These are phyloP conservation scores for Pseudonaja textilis DNA, from an alignment of 2,113 vertebrate species.

Conservation along the genomic window DNA sequence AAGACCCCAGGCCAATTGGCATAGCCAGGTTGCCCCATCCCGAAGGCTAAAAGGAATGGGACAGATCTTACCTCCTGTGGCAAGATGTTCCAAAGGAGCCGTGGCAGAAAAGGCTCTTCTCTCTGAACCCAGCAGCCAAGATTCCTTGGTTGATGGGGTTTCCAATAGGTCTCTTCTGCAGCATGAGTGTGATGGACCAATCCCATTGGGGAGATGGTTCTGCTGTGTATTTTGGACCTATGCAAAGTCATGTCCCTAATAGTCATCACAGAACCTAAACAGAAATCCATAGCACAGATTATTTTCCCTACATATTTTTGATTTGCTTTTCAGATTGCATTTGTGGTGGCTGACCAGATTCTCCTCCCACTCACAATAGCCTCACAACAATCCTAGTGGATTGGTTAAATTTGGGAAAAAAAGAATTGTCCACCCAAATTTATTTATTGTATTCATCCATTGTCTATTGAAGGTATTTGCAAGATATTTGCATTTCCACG, in stretches of 20 bases:
- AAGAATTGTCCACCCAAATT: background rate
- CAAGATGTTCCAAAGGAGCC: background rate
- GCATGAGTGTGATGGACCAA: background rate
- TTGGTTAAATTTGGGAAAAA: background rate
- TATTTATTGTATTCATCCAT: background rate
- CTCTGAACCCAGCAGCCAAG: background rate
- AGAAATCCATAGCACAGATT: background rate
- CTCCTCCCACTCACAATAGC: background rate
- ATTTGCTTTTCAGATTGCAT: background rate
- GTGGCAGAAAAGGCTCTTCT: background rate
- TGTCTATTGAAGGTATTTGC: background rate
- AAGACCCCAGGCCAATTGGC: background rate
- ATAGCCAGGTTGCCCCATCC: background rate
- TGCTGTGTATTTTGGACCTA: background rate
- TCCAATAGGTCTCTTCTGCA: background rate
- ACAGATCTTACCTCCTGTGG: background rate
- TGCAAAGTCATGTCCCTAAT: background rate
- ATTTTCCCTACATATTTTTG: background rate
- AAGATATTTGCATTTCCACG: background rate
- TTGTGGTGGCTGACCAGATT: background rate
- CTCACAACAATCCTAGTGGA: background rate
- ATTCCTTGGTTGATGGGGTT: background rate
- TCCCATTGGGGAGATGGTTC: background rate
- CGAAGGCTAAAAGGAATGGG: background rate
- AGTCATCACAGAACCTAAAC: background rate